These are phyloP conservation scores for Argentina silus DNA, from an alignment of 2,797 vertebrate species.

Conservation along the genomic window DNA sequence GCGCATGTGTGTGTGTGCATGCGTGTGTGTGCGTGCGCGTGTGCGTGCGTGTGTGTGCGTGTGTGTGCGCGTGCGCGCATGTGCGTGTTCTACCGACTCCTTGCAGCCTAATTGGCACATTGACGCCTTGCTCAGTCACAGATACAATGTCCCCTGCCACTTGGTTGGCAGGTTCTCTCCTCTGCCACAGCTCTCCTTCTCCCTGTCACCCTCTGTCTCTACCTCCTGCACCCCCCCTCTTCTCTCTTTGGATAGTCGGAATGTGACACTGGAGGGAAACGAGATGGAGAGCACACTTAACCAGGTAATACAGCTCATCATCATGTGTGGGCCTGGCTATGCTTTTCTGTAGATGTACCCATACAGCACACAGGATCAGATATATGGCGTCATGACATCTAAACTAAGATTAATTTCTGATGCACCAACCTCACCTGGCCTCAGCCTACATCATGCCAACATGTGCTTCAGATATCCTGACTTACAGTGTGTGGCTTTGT, in stretches of 20 bases:
- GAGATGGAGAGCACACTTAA: slow-evolving; percentile 12
- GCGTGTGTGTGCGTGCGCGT: background rate
- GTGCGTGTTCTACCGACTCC: slow-evolving; percentile 10
- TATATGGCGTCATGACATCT: no score
- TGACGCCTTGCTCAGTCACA: slow-evolving; percentile 43
- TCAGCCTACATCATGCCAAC: no score
- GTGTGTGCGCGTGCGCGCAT: background rate
- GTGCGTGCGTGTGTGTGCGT: background rate
- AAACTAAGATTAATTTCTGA: no score
- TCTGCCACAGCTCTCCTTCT: slow-evolving; percentile 23
- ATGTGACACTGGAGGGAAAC: slow-evolving; percentile 20
- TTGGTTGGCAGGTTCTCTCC: background rate
- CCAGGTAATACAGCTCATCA: slow-evolving; percentile 14
- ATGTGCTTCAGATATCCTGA: no score
- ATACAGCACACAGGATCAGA: no score
- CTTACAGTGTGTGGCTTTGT: no score
- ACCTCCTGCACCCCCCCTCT: slow-evolving; percentile 14
- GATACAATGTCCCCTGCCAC: background rate
- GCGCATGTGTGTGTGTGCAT: slow-evolving; percentile 14
- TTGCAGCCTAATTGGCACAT: slow-evolving; percentile 62
- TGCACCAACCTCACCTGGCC: no score
- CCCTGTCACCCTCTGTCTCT: slow-evolving; percentile 23
- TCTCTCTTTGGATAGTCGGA: background rate
- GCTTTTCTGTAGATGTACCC: background rate
- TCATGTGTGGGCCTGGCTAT: slow-evolving; percentile 6